Conservation (phyloP, 2,888 invertebrate genomes). For the Eledone cirrhosa region DNA sequence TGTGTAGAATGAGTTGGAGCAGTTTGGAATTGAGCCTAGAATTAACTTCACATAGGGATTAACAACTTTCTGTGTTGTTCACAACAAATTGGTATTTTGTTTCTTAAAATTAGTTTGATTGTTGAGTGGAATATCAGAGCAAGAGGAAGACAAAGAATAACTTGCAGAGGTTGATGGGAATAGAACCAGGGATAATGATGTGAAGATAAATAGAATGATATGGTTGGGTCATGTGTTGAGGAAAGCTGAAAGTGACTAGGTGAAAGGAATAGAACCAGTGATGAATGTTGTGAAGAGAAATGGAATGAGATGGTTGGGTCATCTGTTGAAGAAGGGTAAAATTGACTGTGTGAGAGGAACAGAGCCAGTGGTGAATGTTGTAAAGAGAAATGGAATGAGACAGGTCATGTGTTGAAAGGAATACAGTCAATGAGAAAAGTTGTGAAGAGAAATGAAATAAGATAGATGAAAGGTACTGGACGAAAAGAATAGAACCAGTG, state of each 20-base stretch:
- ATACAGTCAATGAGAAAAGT: background rate
- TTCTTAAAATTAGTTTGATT: slow-evolving; percentile 31
- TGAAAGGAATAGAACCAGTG: too few relatives aligned
- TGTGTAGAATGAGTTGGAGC: too few relatives aligned
- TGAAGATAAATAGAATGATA: background rate
- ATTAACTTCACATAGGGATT: too few relatives aligned
- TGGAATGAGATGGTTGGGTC: too few relatives aligned
- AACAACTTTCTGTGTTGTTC: too few relatives aligned
- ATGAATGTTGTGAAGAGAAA: too few relatives aligned
- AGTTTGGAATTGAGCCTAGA: too few relatives aligned
- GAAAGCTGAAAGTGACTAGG: too few relatives aligned
- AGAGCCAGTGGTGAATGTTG: too few relatives aligned
- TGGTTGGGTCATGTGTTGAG: too few relatives aligned
- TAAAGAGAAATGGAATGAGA: background rate
- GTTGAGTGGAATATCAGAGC: background rate
- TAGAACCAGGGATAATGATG: background rate
- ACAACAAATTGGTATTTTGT: slow-evolving; percentile 33
- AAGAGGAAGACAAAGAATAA: slow-evolving; percentile 28
- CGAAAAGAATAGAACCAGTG: background rate
- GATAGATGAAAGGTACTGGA: background rate
- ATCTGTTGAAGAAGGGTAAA: too few relatives aligned
- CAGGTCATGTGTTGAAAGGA: background rate
- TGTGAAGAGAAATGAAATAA: background rate
- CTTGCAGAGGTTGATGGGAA: background rate
- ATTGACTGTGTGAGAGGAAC: too few relatives aligned